These are phyloP conservation scores for Trachelus iudaicus DNA, from an alignment of 2,888 invertebrate species.

Conservation along the genomic window DNA sequence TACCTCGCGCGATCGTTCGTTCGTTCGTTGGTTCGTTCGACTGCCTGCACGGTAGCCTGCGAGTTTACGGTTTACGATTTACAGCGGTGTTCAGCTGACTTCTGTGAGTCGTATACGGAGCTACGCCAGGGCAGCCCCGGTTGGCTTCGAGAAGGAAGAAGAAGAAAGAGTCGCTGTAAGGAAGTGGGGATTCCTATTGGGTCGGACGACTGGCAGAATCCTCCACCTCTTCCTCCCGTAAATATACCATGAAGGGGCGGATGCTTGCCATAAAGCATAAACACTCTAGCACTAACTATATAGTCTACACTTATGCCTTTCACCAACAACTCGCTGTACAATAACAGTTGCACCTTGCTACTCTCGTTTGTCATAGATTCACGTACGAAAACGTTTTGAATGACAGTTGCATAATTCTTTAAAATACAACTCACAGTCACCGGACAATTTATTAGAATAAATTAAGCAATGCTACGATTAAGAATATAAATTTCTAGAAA, in stretches of 20 bases:
- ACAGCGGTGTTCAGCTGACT: conserved; percentile 6
- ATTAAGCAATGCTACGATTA: not conserved
- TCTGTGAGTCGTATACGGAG: conserved; percentile 10
- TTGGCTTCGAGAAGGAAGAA: conserved; percentile 6
- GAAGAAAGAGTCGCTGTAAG: conserved; percentile 2
- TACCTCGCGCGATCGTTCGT: not conserved
- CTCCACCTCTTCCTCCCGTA: not conserved
- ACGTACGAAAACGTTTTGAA: not conserved
- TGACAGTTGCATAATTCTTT: not conserved
- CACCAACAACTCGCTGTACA: not conserved
- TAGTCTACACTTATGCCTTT: not conserved
- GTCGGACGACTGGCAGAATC: conserved; percentile 1
- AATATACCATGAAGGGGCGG: not conserved
- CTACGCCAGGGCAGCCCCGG: not conserved
- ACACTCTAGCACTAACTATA: not conserved
- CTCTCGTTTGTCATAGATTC: not conserved
- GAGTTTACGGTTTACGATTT: conserved; percentile 2
- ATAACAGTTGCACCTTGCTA: not conserved
- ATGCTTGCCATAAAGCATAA: conserved; percentile 1
- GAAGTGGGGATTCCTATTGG: conserved; percentile 1
- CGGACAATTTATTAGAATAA: not conserved
- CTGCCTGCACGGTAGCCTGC: not conserved
- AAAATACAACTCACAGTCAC: not conserved
- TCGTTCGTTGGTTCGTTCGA: not conserved
- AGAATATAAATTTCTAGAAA: not conserved